Evolutionary conservation across 2,113 vertebrate genomes (phyloP).

Genomic region (Mustelus asterias): DNA sequence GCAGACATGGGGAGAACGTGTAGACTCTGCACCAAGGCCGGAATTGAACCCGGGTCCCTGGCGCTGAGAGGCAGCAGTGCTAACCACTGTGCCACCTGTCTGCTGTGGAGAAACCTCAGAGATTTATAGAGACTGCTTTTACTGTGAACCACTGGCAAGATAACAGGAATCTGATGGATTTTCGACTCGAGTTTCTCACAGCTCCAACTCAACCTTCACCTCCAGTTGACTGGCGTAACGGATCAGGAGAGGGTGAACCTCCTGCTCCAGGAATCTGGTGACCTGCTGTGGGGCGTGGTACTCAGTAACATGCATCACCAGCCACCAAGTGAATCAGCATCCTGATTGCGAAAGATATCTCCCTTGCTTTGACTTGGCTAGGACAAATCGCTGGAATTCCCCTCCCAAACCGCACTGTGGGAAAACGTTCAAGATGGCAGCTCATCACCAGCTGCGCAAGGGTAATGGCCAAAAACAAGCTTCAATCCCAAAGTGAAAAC

Average conservation of each 20-base stretch:
- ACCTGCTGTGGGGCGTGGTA: too few relatives aligned
- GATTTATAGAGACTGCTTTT: not conserved
- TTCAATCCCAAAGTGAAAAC: not conserved
- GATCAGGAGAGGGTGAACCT: constrained; percentile 69
- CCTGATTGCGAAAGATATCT: not conserved
- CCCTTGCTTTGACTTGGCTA: not conserved
- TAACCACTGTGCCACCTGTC: too few relatives aligned
- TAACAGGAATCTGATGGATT: not conserved
- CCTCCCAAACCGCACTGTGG: not conserved
- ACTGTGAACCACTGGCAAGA: not conserved
- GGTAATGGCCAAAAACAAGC: too few relatives aligned
- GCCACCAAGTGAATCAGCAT: not conserved
- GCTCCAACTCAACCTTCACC: constrained; percentile 77
- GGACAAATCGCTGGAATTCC: not conserved
- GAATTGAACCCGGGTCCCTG: too few relatives aligned
- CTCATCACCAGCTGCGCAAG: too few relatives aligned
- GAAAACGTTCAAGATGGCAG: not conserved
- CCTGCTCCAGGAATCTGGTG: constrained; percentile 77
- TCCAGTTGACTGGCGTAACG: constrained; percentile 72
- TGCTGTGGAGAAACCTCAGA: not conserved
- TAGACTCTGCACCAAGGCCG: too few relatives aligned
- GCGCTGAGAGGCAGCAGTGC: too few relatives aligned
- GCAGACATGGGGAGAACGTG: too few relatives aligned
- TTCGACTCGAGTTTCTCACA: constrained; percentile 53
- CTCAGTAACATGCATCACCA: not conserved